phyloP scores from a whole-genome alignment of 2,113 vertebrate genomes.

The Butorides virescens region DNA sequence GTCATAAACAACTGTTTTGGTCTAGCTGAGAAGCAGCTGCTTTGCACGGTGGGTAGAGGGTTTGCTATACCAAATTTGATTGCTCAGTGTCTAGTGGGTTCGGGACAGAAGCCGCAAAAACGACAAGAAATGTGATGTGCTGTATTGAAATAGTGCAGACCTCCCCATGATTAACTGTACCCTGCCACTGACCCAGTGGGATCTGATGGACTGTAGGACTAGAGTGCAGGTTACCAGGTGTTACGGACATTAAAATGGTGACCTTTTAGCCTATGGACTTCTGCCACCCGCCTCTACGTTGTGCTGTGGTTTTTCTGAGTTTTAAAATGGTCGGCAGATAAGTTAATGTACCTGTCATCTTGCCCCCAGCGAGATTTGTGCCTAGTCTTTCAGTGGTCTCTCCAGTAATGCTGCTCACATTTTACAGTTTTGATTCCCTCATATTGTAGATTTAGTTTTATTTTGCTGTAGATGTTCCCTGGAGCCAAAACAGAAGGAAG shows the following conservation, averaged over 20 bases:
- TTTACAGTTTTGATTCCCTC: constrained; percentile 4
- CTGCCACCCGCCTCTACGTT: neutral
- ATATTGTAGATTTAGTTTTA: constrained; percentile 41
- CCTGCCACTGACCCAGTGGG: neutral
- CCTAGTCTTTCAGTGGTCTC: neutral
- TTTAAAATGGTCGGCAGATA: constrained; percentile 12
- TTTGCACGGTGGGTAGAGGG: neutral
- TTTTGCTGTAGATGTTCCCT: constrained; percentile 20
- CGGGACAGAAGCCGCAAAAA: neutral
- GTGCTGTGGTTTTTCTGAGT: neutral
- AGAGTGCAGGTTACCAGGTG: neutral
- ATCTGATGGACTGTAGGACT: neutral
- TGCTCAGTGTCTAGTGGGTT: neutral
- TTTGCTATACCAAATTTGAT: neutral
- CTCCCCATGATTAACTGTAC: neutral
- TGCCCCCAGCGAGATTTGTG: constrained; percentile 24
- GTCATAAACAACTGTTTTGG: neutral
- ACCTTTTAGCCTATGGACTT: neutral
- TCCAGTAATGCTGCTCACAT: neutral
- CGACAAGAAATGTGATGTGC: neutral
- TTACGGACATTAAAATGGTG: neutral
- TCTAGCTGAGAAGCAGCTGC: neutral
- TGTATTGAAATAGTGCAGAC: neutral
- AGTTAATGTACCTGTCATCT: constrained; percentile 7
- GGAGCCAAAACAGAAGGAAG: constrained; percentile 46